A percentile compares a stretch with the other conserved stretches of the same genome.
These are phyloP conservation scores for Valencia hispanica DNA, from an alignment of 2,797 vertebrate genomes.

Conservation along the genomic window DNA sequence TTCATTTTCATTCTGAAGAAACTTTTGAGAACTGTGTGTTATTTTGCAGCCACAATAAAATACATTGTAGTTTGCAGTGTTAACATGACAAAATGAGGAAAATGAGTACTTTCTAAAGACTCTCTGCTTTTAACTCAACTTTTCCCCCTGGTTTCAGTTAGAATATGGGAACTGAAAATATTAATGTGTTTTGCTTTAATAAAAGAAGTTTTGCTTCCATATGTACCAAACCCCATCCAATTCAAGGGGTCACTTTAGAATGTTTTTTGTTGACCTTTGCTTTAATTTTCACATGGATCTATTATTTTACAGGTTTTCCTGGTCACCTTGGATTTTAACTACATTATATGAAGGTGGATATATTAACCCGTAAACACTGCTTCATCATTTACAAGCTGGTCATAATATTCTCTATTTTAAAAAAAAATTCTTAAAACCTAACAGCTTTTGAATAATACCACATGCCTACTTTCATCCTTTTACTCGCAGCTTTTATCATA, in stretches of 20 bases:
- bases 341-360: conserved; percentile 2
- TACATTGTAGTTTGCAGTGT: neutral
- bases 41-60: neutral
- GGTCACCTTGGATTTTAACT: conserved; percentile 5
- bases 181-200: neutral
- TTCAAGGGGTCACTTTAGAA: neutral
- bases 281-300: neutral
- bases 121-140: neutral
- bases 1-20: neutral
- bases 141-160: neutral
- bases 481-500: conserved; percentile 15
- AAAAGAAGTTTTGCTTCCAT: neutral
- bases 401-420: neutral
- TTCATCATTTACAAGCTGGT: neutral
- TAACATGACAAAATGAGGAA: neutral
- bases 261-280: neutral
- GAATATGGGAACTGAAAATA: neutral
- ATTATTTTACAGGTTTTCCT: conserved; percentile 3
- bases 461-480: neutral
- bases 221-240: neutral
- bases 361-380: neutral
- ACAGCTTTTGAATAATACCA: neutral
- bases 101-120: neutral
- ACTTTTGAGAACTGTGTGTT: neutral
- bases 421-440: neutral